A percentile compares a stretch with the other conserved stretches of the same genome.
These are phyloP conservation scores for Tigriopus japonicus DNA, from an alignment of 1,140 invertebrate genomes.

Conservation along the genomic window DNA sequence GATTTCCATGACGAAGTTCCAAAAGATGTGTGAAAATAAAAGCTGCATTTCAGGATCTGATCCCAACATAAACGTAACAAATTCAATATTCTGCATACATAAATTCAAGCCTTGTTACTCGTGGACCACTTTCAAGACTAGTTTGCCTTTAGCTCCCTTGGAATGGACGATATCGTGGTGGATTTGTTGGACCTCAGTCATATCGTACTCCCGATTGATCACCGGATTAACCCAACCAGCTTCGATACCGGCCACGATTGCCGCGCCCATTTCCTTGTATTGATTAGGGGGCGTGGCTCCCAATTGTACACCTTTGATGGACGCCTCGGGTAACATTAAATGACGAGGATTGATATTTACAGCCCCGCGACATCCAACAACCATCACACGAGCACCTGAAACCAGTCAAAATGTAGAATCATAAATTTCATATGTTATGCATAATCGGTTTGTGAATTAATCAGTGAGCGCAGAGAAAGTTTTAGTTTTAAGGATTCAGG, in stretches of 20 bases:
- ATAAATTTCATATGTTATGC: too few relatives aligned
- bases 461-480: too few relatives aligned
- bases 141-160: slow-evolving; percentile 14
- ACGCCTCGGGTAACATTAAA: slow-evolving; percentile 32
- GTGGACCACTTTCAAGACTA: slow-evolving; percentile 5
- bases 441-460: too few relatives aligned
- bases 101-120: neutral
- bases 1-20: too few relatives aligned
- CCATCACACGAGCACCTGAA: slow-evolving; percentile 18
- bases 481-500: too few relatives aligned
- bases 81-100: too few relatives aligned
- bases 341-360: slow-evolving; percentile 31
- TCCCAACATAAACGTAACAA: too few relatives aligned
- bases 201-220: slow-evolving; percentile 9
- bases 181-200: slow-evolving; percentile 10
- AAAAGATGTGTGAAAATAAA: too few relatives aligned
- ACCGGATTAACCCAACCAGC: slow-evolving; percentile 13
- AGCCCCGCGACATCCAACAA: slow-evolving; percentile 32
- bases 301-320: slow-evolving; percentile 20
- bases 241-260: slow-evolving; percentile 13
- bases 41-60: too few relatives aligned
- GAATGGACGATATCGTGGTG: slow-evolving; percentile 14
- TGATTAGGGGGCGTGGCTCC: neutral
- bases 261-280: slow-evolving; percentile 5
- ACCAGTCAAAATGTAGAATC: too few relatives aligned